Percentiles rank a stretch among this genome's conserved stretches.
phyloP scores from a whole-genome alignment of 2,797 vertebrate genomes.

The Lepus oiostolus region DNA sequence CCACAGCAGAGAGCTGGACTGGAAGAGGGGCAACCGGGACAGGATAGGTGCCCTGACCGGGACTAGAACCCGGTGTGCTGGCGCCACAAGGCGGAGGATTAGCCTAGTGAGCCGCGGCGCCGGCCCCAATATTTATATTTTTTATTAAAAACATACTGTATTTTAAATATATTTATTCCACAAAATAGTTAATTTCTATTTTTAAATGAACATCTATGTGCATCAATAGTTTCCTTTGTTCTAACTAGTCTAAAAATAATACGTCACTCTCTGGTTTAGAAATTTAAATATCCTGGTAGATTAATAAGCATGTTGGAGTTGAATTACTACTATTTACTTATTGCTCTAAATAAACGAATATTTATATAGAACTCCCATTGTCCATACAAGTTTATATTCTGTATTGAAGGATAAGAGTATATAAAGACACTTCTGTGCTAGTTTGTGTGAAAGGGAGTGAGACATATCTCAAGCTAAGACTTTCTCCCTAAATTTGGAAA shows the following conservation, averaged over 20 bases:
- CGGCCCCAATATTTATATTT: too few relatives aligned
- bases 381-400: not conserved
- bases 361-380: not conserved
- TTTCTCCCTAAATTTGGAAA: not conserved
- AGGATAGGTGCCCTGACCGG: too few relatives aligned
- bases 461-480: not conserved
- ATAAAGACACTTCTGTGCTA: not conserved
- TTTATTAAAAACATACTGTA: not conserved
- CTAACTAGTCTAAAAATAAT: not conserved
- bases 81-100: too few relatives aligned
- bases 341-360: not conserved
- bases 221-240: conserved; percentile 10
- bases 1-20: too few relatives aligned
- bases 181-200: not conserved
- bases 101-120: too few relatives aligned
- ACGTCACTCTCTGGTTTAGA: not conserved
- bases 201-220: not conserved
- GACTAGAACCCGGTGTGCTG: too few relatives aligned
- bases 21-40: too few relatives aligned
- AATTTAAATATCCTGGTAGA: not conserved
- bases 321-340: not conserved
- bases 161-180: not conserved
- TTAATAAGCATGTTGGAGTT: not conserved
- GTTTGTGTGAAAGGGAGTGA: not conserved
- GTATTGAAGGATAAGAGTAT: not conserved